Conservation (phyloP, 2,797 vertebrate genomes). For the Eptatretus atami region DNA sequence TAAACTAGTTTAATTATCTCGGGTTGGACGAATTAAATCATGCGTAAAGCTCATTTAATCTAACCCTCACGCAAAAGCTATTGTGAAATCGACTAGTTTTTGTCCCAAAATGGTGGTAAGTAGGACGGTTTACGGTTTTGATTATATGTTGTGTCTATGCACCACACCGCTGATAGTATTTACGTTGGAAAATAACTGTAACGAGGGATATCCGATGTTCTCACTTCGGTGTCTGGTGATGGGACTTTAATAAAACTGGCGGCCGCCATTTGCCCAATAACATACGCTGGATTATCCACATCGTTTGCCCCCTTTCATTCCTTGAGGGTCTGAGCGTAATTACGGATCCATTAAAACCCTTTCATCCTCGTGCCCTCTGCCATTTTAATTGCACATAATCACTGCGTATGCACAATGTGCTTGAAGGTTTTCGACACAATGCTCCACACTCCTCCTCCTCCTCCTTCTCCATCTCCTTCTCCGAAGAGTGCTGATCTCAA, state of each 20-base stretch:
- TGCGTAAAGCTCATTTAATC: too few species aligned
- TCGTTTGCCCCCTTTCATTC: slow-evolving; percentile 4
- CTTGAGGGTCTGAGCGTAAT: slow-evolving; percentile 2
- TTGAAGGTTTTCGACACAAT: slow-evolving; percentile 4
- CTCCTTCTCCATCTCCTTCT: background rate
- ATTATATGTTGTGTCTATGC: too few species aligned
- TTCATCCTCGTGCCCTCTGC: slow-evolving; percentile 5
- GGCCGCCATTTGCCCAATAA: slow-evolving; percentile 5
- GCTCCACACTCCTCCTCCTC: background rate
- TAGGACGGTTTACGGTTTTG: too few species aligned
- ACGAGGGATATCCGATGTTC: too few species aligned
- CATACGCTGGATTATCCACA: background rate
- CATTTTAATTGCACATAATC: slow-evolving; percentile 6
- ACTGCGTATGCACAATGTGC: slow-evolving; percentile 1
- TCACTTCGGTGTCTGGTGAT: too few species aligned
- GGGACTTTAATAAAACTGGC: background rate
- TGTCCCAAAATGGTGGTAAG: too few species aligned
- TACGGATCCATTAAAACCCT: slow-evolving; percentile 5
- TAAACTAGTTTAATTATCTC: too few species aligned
- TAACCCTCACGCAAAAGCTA: too few species aligned
- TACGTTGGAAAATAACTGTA: too few species aligned
- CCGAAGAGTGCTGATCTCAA: background rate
- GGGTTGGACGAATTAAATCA: too few species aligned
- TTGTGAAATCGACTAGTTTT: too few species aligned
- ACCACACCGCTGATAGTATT: too few species aligned